phyloP scores from a whole-genome alignment of 2,797 vertebrate species.

The Lophura swinhoii region DNA sequence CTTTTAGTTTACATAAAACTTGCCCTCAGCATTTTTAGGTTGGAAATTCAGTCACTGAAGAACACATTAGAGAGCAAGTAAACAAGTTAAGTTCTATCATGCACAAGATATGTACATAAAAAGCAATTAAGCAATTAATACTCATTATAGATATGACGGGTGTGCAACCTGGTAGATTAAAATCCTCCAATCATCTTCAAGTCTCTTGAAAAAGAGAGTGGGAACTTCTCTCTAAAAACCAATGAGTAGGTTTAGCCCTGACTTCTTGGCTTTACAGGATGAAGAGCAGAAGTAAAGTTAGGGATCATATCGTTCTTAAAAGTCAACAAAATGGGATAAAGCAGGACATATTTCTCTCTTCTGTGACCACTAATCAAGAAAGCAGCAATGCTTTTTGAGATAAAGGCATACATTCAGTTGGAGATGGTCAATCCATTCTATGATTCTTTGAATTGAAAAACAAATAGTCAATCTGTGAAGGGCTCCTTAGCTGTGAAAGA shows the following conservation, averaged over 20 bases:
- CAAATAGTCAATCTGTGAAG: constrained; percentile 23
- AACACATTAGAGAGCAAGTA: not conserved
- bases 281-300: not conserved
- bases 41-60: not conserved
- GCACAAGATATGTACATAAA: not conserved
- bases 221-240: not conserved
- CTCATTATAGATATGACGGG: not conserved
- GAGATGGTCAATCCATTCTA: not conserved
- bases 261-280: not conserved
- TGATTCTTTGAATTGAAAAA: not conserved
- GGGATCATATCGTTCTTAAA: not conserved
- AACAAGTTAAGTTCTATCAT: not conserved
- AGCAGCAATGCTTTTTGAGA: constrained; percentile 3
- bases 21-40: not conserved
- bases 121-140: not conserved
- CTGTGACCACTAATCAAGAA: constrained; percentile 4
- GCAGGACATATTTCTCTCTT: constrained; percentile 16
- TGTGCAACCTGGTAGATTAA: accelerated
- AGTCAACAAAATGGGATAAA: not conserved
- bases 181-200: not conserved
- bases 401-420: not conserved
- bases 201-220: not conserved
- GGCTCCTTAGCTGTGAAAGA: constrained; percentile 43
- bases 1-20: not conserved
- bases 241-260: not conserved